These are phyloP conservation scores for Tichodroma muraria DNA, from an alignment of 2,113 vertebrate genomes.

Conservation along the genomic window DNA sequence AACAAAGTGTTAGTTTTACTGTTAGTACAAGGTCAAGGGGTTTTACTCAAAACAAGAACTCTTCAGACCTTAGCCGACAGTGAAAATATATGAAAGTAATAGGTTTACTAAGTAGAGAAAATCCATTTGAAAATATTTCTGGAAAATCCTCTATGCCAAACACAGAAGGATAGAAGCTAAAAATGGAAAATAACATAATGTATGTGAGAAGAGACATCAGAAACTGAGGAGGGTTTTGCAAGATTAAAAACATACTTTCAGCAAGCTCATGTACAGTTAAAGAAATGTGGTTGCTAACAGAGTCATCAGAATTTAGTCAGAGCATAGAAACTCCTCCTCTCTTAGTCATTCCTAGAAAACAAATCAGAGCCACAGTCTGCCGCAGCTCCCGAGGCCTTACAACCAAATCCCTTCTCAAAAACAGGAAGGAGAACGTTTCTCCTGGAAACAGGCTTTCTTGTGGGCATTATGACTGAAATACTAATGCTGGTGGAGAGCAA, in stretches of 20 bases:
- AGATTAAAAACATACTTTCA: background rate
- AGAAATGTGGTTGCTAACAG: background rate
- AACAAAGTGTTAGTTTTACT: background rate
- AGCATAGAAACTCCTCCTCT: background rate
- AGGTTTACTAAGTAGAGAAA: background rate
- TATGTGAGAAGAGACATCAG: background rate
- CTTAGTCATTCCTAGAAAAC: slow-evolving; percentile 57
- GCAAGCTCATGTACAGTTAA: background rate
- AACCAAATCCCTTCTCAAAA: background rate
- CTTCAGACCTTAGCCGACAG: background rate
- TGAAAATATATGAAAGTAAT: background rate
- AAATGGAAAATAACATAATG: slow-evolving; percentile 7
- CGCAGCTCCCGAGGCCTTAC: background rate
- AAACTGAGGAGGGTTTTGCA: background rate
- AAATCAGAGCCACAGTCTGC: slow-evolving; percentile 10
- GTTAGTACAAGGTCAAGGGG: fast-evolving
- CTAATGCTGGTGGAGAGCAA: background rate
- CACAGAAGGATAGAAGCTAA: background rate
- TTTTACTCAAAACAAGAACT: background rate
- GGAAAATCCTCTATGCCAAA: background rate
- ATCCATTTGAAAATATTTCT: background rate
- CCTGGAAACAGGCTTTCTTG: background rate
- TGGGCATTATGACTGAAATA: background rate
- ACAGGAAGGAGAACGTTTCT: slow-evolving; percentile 1
- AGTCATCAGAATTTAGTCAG: background rate